Conservation (phyloP, 2,797 vertebrate genomes). For the Diplodus sargus region DNA sequence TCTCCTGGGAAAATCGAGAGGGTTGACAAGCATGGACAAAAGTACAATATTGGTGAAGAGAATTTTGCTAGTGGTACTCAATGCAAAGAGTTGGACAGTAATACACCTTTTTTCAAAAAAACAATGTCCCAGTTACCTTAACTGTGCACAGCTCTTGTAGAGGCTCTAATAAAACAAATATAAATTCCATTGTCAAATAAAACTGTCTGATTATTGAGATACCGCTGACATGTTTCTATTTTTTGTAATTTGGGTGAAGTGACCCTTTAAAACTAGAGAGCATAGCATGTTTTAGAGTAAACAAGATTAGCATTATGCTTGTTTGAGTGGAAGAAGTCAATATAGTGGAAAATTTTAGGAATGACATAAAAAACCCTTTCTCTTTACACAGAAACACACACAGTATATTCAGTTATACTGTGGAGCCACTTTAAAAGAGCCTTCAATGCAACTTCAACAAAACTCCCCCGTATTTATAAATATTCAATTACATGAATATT, state of each 20-base stretch:
- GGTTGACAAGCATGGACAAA: too few relatives aligned
- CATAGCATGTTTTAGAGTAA: slow-evolving; percentile 16
- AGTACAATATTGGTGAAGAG: neutral
- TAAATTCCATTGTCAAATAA: neutral
- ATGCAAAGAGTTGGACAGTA: slow-evolving; percentile 2
- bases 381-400: neutral
- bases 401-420: slow-evolving; percentile 24
- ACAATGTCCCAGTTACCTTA: neutral
- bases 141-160: neutral
- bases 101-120: neutral
- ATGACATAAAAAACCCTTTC: slow-evolving; percentile 14
- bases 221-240: neutral
- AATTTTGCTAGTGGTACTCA: neutral
- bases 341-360: slow-evolving; percentile 21
- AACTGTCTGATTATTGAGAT: neutral
- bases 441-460: slow-evolving; percentile 28
- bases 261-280: slow-evolving; percentile 20
- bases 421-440: slow-evolving; percentile 30
- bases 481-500: slow-evolving; percentile 52
- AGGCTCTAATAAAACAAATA: neutral
- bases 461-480: slow-evolving; percentile 40
- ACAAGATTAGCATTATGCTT: slow-evolving; percentile 23
- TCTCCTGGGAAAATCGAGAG: too few relatives aligned
- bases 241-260: slow-evolving; percentile 20
- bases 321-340: slow-evolving; percentile 22